Base-by-base conservation (phyloP, 2,888 invertebrate genomes). In the Eugnorisma glareosa region DNA sequence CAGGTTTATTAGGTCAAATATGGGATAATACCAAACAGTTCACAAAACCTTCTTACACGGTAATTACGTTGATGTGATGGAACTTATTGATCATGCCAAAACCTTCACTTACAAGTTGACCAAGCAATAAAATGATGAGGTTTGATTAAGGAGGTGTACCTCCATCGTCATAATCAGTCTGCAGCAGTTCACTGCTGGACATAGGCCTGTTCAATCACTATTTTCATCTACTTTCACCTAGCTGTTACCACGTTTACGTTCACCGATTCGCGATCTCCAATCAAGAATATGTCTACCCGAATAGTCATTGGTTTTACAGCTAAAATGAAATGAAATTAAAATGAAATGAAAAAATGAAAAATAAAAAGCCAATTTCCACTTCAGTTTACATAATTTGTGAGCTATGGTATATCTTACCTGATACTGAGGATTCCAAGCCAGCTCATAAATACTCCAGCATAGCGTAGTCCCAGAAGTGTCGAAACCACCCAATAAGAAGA, bases 401-500 rank as follows among this genome's bases (percentile, higher is more conserved):
- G 61, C 31, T 15, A 18, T 18, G 18, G 8, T 21, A 31, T 10
- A 21, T 21, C 4, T n/a, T 63, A 94, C 94, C 91, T 94, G 94
- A 63, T 84, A 63, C 0, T 89, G 79, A 6, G 89, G 89, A 21
- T 90, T 67, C 78, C 89, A 90, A 0, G 94, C 93, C 5, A 94
- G 64, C 73, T 94, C 92, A 54, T 93, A 93, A 0, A 88, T 69
- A 5, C 68, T 7, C 77, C 86, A 93, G 0, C 91, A 85, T 1
- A 93, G 31, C 0, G 83, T 68, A 0, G 86, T 77, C 0, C 89
- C 92, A 0, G 91, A 83, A 0, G 93, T 93, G 24, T 94, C 94
- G 43, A 93, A 94, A 0, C 94, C 94, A 0, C 88, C 94, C 48
- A 92, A 86, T 6, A 94, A 64, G 75, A 94, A 91, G 1, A 92